These are phyloP conservation scores for Salpingus planirostris DNA, from an alignment of 2,888 invertebrate species.

Conservation along the genomic window DNA sequence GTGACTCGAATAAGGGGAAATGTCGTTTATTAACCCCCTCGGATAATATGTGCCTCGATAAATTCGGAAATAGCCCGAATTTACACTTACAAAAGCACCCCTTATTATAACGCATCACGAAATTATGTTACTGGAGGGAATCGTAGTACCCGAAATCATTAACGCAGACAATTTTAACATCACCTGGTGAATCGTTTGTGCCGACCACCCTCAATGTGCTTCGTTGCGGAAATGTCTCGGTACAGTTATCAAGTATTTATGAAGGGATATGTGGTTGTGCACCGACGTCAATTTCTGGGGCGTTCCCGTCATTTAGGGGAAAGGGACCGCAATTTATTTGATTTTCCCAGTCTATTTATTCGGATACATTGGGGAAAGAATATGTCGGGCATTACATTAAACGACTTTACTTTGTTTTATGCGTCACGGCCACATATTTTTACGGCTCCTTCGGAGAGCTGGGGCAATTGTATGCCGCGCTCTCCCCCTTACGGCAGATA, in stretches of 20 bases:
- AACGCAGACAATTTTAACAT: too few relatives aligned
- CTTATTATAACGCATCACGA: too few relatives aligned
- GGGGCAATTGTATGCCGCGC: constrained; percentile 5
- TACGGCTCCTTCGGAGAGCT: constrained; percentile 7
- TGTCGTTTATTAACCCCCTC: constrained; percentile 1
- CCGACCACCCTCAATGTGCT: too few relatives aligned
- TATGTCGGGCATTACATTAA: constrained; percentile 19
- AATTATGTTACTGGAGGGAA: too few relatives aligned
- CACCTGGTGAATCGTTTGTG: too few relatives aligned
- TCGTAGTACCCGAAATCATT: too few relatives aligned
- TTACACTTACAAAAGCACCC: too few relatives aligned
- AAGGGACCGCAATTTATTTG: constrained; percentile 16
- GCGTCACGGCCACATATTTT: constrained; percentile 22
- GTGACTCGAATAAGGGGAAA: constrained; percentile 1
- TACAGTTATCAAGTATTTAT: constrained; percentile 5
- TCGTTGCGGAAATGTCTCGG: too few relatives aligned
- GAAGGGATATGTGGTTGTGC: constrained; percentile 3
- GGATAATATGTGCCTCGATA: too few relatives aligned
- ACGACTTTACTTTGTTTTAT: constrained; percentile 22
- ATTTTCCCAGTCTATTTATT: constrained; percentile 18
- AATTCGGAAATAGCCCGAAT: constrained; percentile 1
- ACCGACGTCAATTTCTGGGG: constrained; percentile 14
- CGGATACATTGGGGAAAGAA: constrained; percentile 13
- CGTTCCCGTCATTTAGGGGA: constrained; percentile 13
- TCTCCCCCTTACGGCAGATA: too few relatives aligned